These are phyloP conservation scores for Streblospio benedicti DNA, from an alignment of 1,140 invertebrate species.

Conservation along the genomic window DNA sequence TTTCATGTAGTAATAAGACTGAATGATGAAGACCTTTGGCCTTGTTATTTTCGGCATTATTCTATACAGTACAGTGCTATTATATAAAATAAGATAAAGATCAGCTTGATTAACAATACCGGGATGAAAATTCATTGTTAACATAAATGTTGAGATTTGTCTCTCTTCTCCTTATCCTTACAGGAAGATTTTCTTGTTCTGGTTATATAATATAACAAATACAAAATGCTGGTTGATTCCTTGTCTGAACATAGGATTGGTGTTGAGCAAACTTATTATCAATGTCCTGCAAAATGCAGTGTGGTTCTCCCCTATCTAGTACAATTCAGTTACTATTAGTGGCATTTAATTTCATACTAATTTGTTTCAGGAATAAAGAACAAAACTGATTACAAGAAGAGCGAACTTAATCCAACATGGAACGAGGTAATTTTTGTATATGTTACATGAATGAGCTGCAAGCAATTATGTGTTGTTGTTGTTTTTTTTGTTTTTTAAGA, in stretches of 20 bases:
- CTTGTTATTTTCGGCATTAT: too few relatives aligned
- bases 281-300: not conserved
- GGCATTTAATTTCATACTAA: constrained; percentile 6
- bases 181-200: not conserved
- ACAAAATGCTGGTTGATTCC: not conserved
- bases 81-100: too few relatives aligned
- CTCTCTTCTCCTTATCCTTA: too few relatives aligned
- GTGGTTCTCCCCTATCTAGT: not conserved
- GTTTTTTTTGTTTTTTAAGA: not conserved
- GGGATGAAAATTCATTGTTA: too few relatives aligned
- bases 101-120: too few relatives aligned
- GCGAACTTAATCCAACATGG: constrained; percentile 38
- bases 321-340: not conserved
- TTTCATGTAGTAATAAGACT: too few relatives aligned
- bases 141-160: too few relatives aligned
- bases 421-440: constrained; percentile 31
- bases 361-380: constrained; percentile 38
- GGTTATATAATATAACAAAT: not conserved
- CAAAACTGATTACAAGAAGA: constrained; percentile 37
- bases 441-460: not conserved
- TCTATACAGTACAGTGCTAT: too few relatives aligned
- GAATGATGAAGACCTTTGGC: too few relatives aligned
- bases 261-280: not conserved
- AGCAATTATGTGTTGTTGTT: not conserved
- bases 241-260: not conserved